phyloP scores from a whole-genome alignment of 2,888 invertebrate genomes.

The Pteria penguin region DNA sequence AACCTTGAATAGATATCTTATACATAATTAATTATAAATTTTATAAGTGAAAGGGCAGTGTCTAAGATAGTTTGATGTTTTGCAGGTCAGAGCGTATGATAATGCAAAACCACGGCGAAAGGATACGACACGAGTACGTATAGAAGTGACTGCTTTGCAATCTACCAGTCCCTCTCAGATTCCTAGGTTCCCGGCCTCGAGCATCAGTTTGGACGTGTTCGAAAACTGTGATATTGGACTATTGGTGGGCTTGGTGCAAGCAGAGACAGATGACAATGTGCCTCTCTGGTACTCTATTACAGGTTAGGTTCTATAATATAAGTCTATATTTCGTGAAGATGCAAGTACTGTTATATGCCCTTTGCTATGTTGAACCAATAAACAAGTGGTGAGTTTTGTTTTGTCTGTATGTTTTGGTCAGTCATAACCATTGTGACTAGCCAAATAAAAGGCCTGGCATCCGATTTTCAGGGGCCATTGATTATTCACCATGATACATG shows the following conservation, averaged over 20 bases:
- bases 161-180: constrained; percentile 81
- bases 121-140: constrained; percentile 81
- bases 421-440: too few species aligned
- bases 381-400: too few species aligned
- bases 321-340: neutral
- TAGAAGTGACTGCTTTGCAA: constrained; percentile 65
- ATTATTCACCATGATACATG: too few species aligned
- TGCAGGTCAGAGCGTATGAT: constrained; percentile 66
- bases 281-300: constrained; percentile 94
- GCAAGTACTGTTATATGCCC: neutral
- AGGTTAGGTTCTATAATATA: constrained; percentile 61
- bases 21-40: too few species aligned
- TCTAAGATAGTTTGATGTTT: too few species aligned
- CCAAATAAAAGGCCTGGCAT: too few species aligned
- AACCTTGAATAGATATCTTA: too few species aligned
- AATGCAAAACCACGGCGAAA: constrained; percentile 64
- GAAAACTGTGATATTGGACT: constrained; percentile 89
- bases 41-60: too few species aligned
- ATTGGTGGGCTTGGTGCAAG: constrained; percentile 91
- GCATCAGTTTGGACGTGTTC: constrained; percentile 67
- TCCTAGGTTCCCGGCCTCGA: constrained; percentile 83
- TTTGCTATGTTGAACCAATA: too few species aligned
- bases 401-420: too few species aligned
- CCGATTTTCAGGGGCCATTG: too few species aligned
- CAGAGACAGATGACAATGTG: constrained; percentile 91